These are phyloP conservation scores for Liposcelis brunnea DNA, from an alignment of 2,888 invertebrate genomes.

Conservation along the genomic window DNA sequence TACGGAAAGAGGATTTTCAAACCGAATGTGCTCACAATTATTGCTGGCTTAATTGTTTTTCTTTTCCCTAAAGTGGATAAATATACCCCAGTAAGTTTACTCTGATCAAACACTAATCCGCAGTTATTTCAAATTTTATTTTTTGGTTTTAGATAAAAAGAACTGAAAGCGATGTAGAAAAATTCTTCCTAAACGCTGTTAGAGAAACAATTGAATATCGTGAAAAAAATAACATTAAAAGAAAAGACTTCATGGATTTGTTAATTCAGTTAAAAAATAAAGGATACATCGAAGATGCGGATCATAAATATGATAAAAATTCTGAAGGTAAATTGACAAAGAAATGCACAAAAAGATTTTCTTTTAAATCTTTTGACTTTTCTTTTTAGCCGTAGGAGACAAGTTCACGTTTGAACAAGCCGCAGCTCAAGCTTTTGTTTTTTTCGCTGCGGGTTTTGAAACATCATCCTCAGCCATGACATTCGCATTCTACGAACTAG, in stretches of 20 bases:
- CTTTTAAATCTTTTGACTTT: too few relatives aligned
- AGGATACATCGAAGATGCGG: background rate
- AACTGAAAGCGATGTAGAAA: conserved; percentile 12
- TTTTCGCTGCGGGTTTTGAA: conserved; percentile 32
- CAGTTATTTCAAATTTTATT: background rate
- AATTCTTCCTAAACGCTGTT: conserved; percentile 25
- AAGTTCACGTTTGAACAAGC: background rate
- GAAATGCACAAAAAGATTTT: too few relatives aligned
- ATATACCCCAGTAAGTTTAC: background rate
- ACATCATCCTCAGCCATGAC: conserved; percentile 31
- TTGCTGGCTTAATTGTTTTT: background rate
- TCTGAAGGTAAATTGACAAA: too few relatives aligned
- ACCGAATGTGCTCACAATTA: conserved; percentile 12
- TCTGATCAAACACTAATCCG: conserved; percentile 22
- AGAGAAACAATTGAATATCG: conserved; percentile 26
- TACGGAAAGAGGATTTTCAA: conserved; percentile 14
- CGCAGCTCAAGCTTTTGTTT: conserved; percentile 30
- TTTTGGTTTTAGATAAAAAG: background rate
- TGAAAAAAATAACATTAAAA: conserved; percentile 26
- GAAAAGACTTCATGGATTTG: conserved; percentile 37
- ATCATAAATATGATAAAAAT: background rate
- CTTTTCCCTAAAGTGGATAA: background rate
- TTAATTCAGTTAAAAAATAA: conserved; percentile 32
- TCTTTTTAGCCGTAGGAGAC: background rate
- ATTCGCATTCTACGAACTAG: conserved; percentile 29